Percentiles rank a stretch among this genome's conserved stretches.
These are phyloP conservation scores for Allolobophora icterica DNA, from an alignment of 2,888 invertebrate species.

Conservation along the genomic window DNA sequence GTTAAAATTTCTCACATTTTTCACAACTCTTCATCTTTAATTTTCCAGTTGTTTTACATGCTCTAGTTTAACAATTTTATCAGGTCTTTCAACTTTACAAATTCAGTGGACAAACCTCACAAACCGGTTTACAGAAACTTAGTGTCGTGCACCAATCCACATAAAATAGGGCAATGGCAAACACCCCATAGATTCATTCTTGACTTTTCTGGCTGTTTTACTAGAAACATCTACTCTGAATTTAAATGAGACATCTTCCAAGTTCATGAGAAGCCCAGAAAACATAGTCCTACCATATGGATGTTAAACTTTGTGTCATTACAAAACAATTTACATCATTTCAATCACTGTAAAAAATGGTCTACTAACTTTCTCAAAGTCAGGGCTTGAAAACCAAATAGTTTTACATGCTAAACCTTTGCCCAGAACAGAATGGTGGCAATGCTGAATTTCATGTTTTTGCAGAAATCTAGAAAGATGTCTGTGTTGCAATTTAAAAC, in stretches of 20 bases:
- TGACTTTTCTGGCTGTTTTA: not conserved
- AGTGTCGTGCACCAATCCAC: not conserved
- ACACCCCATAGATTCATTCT: not conserved
- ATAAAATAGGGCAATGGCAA: not conserved
- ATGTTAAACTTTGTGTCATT: not conserved
- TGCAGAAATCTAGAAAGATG: not conserved
- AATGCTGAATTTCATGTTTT: not conserved
- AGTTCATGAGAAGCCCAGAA: not conserved
- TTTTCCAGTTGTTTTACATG: not conserved
- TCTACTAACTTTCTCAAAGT: not conserved
- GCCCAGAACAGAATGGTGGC: not conserved
- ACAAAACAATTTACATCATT: not conserved
- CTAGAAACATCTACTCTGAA: not conserved
- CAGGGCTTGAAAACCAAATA: not conserved
- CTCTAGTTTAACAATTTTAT: not conserved
- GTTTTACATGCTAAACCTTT: not conserved
- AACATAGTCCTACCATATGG: not conserved
- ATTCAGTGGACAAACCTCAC: not conserved
- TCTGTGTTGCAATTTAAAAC: not conserved
- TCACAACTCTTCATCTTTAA: not conserved
- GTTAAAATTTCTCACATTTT: not conserved
- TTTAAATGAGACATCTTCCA: not conserved
- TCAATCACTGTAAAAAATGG: not conserved
- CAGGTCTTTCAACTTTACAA: not conserved
- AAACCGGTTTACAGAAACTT: not conserved